These are phyloP conservation scores for Silurus aristotelis DNA, from an alignment of 2,797 vertebrate species.

Conservation along the genomic window DNA sequence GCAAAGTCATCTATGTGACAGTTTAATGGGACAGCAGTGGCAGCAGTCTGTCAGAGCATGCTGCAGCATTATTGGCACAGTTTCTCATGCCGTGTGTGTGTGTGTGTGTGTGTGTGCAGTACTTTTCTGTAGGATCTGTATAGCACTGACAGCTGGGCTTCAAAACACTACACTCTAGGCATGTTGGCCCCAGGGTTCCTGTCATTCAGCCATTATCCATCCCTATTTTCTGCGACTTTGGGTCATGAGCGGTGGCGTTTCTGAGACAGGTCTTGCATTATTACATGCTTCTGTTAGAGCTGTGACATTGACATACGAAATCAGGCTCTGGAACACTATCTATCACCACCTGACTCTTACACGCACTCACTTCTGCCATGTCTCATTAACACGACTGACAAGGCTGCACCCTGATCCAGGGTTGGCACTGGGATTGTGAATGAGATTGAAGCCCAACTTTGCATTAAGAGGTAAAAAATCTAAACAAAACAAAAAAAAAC, in stretches of 20 bases:
- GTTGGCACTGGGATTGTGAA: neutral
- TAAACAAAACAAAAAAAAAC: neutral
- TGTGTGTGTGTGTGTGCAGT: neutral
- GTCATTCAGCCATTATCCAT: slow-evolving; percentile 2
- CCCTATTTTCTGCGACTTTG: neutral
- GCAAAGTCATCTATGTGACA: slow-evolving; percentile 7
- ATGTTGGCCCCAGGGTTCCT: slow-evolving; percentile 28
- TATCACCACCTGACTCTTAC: neutral
- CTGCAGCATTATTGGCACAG: neutral
- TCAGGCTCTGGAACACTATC: slow-evolving; percentile 12
- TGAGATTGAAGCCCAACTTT: slow-evolving; percentile 17
- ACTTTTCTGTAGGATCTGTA: slow-evolving; percentile 19
- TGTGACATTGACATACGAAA: slow-evolving; percentile 34
- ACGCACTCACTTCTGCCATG: slow-evolving; percentile 7
- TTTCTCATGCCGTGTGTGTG: neutral
- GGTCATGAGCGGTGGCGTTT: slow-evolving; percentile 27
- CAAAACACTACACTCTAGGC: neutral
- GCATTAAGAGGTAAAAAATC: neutral
- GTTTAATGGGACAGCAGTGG: slow-evolving; percentile 18
- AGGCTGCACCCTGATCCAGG: neutral
- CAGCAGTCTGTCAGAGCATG: slow-evolving; percentile 7
- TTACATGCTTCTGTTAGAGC: slow-evolving; percentile 21
- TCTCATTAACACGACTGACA: slow-evolving; percentile 38
- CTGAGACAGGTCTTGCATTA: slow-evolving; percentile 17
- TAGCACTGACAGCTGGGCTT: slow-evolving; percentile 11